phyloP scores from a whole-genome alignment of 2,113 vertebrate species.

The Microtus montanus region DNA sequence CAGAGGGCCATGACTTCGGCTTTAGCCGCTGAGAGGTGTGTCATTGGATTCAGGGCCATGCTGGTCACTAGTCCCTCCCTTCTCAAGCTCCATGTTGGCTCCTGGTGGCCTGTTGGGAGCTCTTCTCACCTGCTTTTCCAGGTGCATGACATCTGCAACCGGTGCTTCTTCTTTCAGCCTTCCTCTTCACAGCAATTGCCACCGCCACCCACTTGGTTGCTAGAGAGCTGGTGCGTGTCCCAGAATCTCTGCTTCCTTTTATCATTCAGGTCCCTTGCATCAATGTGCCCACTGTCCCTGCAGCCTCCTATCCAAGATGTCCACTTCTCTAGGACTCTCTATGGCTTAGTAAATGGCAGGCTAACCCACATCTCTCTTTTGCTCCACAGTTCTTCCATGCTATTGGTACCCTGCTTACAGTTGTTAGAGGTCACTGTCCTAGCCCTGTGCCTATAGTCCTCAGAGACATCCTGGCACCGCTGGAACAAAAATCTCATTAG shows the following conservation, averaged over 20 bases:
- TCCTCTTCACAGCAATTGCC: not conserved
- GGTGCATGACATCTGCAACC: not conserved
- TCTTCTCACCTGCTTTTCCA: fast-evolving
- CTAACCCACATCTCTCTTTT: not conserved
- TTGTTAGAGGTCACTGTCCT: not conserved
- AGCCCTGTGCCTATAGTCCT: not conserved
- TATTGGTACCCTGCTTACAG: not conserved
- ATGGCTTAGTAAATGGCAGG: not conserved
- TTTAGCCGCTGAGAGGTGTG: not conserved
- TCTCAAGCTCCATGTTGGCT: not conserved
- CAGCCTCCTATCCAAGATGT: not conserved
- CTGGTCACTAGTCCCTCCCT: not conserved
- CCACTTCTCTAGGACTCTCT: not conserved
- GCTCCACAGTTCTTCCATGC: not conserved
- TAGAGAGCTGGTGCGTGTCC: not conserved
- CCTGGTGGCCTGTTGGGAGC: not conserved
- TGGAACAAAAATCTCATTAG: not conserved
- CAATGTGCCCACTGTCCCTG: not conserved
- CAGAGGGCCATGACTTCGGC: not conserved
- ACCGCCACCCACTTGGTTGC: not conserved
- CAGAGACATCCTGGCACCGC: not conserved
- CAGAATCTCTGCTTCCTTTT: not conserved
- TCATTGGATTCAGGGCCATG: no score
- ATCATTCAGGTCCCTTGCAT: not conserved
- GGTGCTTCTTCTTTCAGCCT: not conserved